phyloP scores from a whole-genome alignment of 2,113 vertebrate genomes.

The Etheostoma cragini region DNA sequence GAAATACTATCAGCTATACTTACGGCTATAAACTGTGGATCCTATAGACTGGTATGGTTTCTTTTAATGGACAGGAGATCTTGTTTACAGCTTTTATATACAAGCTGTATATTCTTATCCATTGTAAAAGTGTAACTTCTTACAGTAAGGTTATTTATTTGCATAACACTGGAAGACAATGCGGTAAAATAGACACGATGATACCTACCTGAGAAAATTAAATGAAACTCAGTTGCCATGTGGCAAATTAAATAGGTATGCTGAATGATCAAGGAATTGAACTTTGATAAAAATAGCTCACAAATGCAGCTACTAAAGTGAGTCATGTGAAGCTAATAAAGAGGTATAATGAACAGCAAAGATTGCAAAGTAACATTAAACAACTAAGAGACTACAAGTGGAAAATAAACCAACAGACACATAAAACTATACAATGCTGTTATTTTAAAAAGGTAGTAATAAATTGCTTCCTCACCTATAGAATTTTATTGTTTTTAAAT shows the following conservation, averaged over 20 bases:
- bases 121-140: conserved; percentile 15
- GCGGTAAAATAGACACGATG: not conserved
- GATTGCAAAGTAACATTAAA: not conserved
- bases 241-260: not conserved
- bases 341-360: not conserved
- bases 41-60: conserved; percentile 45
- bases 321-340: not conserved
- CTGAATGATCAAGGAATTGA: not conserved
- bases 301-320: not conserved
- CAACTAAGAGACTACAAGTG: not conserved
- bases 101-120: conserved; percentile 23
- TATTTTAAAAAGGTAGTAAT: not conserved
- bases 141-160: conserved; percentile 11
- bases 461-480: not conserved
- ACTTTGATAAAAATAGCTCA: conserved; percentile 8
- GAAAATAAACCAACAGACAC: not conserved
- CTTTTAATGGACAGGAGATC: conserved; percentile 28
- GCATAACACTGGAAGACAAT: not conserved
- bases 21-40: conserved; percentile 62
- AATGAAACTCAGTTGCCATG: not conserved
- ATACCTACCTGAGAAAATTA: not conserved
- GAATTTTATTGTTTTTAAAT: not conserved
- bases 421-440: not conserved
- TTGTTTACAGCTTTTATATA: conserved; percentile 54
- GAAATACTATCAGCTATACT: conserved; percentile 77